These are phyloP conservation scores for Timema cristinae DNA, from an alignment of 2,888 invertebrate genomes.

Conservation along the genomic window DNA sequence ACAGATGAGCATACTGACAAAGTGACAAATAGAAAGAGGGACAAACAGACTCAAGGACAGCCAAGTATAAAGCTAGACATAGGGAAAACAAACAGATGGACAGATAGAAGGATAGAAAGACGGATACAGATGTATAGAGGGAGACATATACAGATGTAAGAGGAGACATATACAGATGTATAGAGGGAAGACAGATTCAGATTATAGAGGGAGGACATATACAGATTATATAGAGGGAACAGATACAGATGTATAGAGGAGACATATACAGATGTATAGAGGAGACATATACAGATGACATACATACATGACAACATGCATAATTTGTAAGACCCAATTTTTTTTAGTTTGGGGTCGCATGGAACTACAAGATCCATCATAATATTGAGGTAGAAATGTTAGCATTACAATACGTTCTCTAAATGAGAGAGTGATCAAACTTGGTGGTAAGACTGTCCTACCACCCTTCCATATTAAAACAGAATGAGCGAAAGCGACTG, in stretches of 20 bases:
- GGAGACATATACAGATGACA: no score
- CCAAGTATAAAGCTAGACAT: neutral
- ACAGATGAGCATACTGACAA: neutral
- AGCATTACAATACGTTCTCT: no score
- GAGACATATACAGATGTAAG: neutral
- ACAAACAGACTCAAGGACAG: neutral
- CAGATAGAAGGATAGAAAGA: neutral
- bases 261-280: neutral
- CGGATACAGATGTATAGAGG: neutral
- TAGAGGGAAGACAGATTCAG: neutral
- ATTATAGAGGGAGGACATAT: neutral
- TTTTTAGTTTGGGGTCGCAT: no score
- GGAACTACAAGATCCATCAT: no score
- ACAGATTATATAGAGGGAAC: no score
- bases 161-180: neutral
- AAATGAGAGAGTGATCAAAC: no score
- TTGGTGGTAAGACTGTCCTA: no score
- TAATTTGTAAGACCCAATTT: no score
- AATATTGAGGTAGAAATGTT: no score
- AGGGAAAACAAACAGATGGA: neutral
- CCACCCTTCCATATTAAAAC: no score
- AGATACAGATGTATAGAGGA: neutral
- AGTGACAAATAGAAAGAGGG: neutral
- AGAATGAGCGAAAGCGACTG: no score
- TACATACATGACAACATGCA: no score